Evolutionary conservation across 35 echinoderm and acorn worm species (phyloP), one percentile per base, ranked within the genome.

Genomic region (Stichopus chloronotus): DNA sequence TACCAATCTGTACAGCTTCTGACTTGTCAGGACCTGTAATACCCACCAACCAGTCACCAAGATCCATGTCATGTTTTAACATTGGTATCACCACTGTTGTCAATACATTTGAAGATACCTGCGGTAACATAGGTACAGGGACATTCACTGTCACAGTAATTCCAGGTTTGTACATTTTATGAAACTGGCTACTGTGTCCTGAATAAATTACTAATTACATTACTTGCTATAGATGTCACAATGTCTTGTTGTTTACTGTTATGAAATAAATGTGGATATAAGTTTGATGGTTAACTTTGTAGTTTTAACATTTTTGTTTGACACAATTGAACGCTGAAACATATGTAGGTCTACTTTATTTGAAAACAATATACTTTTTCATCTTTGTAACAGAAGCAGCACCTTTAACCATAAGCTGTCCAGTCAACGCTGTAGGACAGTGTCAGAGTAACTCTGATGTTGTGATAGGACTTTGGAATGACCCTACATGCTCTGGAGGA

Each of bases 101-200:
- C 5, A 82, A 82, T 2, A 82, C 24, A 9, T 53, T 53, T 56
- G 43, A 82, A 16, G 79, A 82, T 82, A 13, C 30, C 24, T 55
- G 30, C 13, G 79, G 52, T 82, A 54, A 82, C n/a, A n/a, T 55
- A 63, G 60, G 60, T 12, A 57, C 77, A 4, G 77, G 22, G 25
- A 20, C 79, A 19, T 83, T 82, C 55, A 82, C 9, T 82, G 79
- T 82, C 12, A 82, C 79, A 55, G 79, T 82, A 52, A 82, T 54
- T 53, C 79, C 25, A 30, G 79, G 79, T 82, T 55, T 82, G 52
- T 82, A 52, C 11, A n/a, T n/a, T n/a, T n/a, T n/a, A n/a, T n/a
- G n/a, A n/a, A n/a, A n/a, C n/a, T n/a, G n/a, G n/a, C n/a, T n/a
- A n/a, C n/a, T n/a, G 30, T 43, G 3, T 43, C 30, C 30, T 43